Percentiles rank a stretch among this genome's conserved stretches.
These are phyloP conservation scores for Stenichneumon culpator DNA, from an alignment of 2,888 invertebrate genomes.

Conservation along the genomic window DNA sequence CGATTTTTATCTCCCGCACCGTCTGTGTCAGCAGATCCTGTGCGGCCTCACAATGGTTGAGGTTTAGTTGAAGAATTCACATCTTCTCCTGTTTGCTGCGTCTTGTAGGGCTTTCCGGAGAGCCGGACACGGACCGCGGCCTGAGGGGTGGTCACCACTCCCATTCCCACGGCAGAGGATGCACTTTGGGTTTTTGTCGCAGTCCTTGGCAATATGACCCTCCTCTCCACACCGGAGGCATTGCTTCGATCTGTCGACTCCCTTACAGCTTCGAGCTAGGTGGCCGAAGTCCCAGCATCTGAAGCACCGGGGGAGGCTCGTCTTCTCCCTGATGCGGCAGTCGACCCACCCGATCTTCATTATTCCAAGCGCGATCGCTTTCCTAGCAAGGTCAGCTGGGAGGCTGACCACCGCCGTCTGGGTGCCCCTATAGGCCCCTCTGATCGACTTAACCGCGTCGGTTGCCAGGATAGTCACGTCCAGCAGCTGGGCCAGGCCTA, in stretches of 20 bases:
- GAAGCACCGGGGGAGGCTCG: conserved; percentile 44
- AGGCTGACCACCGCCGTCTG: conserved; percentile 56
- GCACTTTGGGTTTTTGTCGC: conserved; percentile 34
- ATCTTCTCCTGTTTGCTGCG: background rate
- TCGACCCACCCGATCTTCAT: conserved; percentile 61
- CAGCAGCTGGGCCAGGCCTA: conserved; percentile 1
- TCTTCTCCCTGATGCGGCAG: conserved; percentile 59
- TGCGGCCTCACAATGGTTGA: conserved; percentile 22
- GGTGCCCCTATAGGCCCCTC: conserved; percentile 56
- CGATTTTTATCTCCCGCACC: conserved; percentile 44
- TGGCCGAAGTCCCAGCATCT: conserved; percentile 64
- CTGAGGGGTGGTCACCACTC: conserved; percentile 34
- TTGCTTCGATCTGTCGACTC: conserved; percentile 28
- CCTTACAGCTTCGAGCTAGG: background rate
- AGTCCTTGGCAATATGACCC: conserved; percentile 55
- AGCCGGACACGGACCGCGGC: conserved; percentile 57
- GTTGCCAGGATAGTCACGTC: background rate
- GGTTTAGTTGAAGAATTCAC: conserved; percentile 65
- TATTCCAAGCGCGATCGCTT: background rate
- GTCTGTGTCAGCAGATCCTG: conserved; percentile 67
- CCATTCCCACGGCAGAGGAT: conserved; percentile 44
- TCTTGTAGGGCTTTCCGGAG: conserved; percentile 54
- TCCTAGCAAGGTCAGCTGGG: conserved; percentile 37
- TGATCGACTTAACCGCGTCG: conserved; percentile 30
- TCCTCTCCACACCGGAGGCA: conserved; percentile 59